Conservation (phyloP, 92 coral and sea anemone species). For the Zoanthus sansibaricus region DNA sequence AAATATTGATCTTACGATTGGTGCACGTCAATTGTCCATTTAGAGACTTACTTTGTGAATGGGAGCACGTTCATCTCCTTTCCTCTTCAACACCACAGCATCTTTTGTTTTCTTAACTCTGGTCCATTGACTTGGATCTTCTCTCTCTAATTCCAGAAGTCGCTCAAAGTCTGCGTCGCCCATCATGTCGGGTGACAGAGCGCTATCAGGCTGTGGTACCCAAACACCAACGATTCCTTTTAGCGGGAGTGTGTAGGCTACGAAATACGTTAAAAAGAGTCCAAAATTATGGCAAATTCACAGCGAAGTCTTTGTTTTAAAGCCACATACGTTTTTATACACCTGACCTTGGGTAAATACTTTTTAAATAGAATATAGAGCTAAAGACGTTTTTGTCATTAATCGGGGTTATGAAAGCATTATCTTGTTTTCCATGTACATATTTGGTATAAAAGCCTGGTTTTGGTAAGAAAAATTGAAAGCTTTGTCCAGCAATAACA, state of each 20-base stretch:
- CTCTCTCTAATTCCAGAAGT: conserved; percentile 82
- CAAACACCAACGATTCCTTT: conserved; percentile 43
- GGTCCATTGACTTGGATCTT: conserved; percentile 79
- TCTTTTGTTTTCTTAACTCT: conserved; percentile 81
- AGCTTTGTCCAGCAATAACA: too few relatives aligned
- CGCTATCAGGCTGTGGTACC: conserved; percentile 45
- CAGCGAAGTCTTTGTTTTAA: not conserved
- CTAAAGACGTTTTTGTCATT: not conserved
- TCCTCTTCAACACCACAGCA: conserved; percentile 86
- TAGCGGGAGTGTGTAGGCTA: conserved; percentile 44
- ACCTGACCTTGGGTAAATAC: not conserved
- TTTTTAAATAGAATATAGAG: not conserved
- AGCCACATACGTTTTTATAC: not conserved
- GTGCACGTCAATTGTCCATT: not conserved
- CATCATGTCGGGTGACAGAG: conserved; percentile 88
- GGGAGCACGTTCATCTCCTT: conserved; percentile 75
- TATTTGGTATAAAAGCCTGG: too few relatives aligned
- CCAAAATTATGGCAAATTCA: not conserved
- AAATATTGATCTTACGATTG: too few relatives aligned
- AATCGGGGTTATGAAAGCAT: too few relatives aligned
- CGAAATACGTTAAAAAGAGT: not conserved
- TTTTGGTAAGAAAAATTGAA: too few relatives aligned
- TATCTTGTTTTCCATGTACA: too few relatives aligned
- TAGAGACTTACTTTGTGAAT: conserved; percentile 76
- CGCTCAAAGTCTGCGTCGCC: conserved; percentile 87